Evolutionary conservation across 2,888 invertebrate genomes (phyloP), one percentile per base, ranked within the genome.

Genomic region (Fragum whitleyi): DNA sequence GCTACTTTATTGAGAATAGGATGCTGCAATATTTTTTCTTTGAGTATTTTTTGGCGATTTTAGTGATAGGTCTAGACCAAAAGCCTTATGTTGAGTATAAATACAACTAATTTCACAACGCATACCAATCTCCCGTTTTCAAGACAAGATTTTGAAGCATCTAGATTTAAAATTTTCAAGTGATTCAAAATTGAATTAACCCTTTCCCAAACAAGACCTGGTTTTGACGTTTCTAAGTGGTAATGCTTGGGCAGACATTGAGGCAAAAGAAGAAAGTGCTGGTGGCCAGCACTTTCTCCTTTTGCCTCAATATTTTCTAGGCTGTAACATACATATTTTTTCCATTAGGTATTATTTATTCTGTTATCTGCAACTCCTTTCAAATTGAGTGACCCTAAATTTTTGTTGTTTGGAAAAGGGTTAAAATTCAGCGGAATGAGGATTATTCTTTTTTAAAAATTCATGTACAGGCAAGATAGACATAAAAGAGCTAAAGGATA

Each of bases 401-500:
- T 57, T 23, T 26, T 14, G 23, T 7, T 5, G 14, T 21, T 7
- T 23, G 23, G 57, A 14, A 57, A 57, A 28, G 57, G 21, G 57
- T 57, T 57, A 47, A 36, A 47, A n/a, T n/a, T 39, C 14, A 39
- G 6, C 6, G 39, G 6, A 39, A 6, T 39, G 14, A 39, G 14
- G 7, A 9, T 14, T 39, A 9, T 39, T 39, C 7, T 39, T 39
- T 39, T 14, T 39, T 39, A 6, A 39, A 9, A 6, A n/a, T n/a
- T n/a, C n/a, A 53, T 19, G 19, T 53, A 7, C n/a, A 69, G 69
- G 69, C 3, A 21, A n/a, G 2, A 29, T 69, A 6, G 69, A 69
- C 28, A 51, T n/a, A 53, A 53, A 69, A 69, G 69, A 69, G 51
- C 53, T 69, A 2, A 69, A 53, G n/a, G 28, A 26, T 16, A 47